Percentiles rank a stretch among this genome's conserved stretches.
Evolutionary conservation across 35 echinoderm and acorn worm species (phyloP).

Genomic region (Nesometra sesokonis): DNA sequence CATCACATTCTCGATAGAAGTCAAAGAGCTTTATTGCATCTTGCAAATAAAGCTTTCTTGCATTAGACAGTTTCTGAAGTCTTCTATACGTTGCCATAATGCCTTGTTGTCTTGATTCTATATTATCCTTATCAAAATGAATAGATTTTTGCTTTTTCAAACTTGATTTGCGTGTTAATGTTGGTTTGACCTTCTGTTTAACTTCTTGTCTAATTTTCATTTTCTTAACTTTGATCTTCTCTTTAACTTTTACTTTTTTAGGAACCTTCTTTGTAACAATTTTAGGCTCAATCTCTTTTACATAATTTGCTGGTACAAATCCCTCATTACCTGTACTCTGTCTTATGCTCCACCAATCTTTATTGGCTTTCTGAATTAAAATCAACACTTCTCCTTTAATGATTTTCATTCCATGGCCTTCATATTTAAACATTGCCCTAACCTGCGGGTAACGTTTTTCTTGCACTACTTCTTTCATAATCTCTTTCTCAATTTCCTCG

Average conservation of each 20-base stretch:
- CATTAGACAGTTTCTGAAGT: constrained; percentile 55
- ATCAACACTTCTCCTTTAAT: constrained; percentile 96
- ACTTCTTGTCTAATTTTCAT: constrained; percentile 50
- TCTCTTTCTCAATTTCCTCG: constrained; percentile 50
- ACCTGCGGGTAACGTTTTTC: constrained; percentile 82
- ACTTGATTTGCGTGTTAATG: background rate
- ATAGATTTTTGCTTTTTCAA: constrained; percentile 24
- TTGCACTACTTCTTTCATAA: constrained; percentile 68
- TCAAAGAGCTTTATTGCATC: constrained; percentile 89
- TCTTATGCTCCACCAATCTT: constrained; percentile 78
- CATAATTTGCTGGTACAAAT: constrained; percentile 81
- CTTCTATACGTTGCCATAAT: constrained; percentile 75
- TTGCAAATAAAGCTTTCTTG: constrained; percentile 58
- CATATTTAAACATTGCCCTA: constrained; percentile 68
- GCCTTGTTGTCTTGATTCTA: constrained; percentile 51
- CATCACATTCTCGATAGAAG: constrained; percentile 94
- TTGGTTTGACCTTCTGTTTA: constrained; percentile 19
- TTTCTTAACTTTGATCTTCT: constrained; percentile 67
- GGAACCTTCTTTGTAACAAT: constrained; percentile 81
- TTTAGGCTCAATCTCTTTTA: constrained; percentile 71
- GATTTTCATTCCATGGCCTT: constrained; percentile 77
- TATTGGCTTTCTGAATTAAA: constrained; percentile 70
- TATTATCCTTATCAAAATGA: constrained; percentile 90
- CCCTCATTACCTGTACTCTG: constrained; percentile 48
- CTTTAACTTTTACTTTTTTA: constrained; percentile 71